Evolutionary conservation across 2,797 vertebrate genomes (phyloP).

Genomic region (Sebastes itinus): DNA sequence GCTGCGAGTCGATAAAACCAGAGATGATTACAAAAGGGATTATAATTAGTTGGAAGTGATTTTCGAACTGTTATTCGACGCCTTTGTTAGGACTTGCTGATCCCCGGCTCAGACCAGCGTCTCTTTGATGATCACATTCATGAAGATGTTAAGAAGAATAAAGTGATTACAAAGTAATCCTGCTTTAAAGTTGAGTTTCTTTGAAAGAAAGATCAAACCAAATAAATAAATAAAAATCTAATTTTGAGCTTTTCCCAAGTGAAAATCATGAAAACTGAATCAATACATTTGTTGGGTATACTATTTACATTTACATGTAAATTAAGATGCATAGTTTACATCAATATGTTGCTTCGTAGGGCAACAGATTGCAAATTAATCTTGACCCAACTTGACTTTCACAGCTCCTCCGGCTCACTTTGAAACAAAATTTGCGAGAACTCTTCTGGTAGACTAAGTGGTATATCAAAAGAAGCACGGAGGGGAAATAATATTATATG

Average conservation of each 20-base stretch:
- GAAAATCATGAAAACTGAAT: neutral
- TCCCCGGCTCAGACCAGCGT: constrained; percentile 6
- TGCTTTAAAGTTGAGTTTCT: neutral
- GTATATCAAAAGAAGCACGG: constrained; percentile 48
- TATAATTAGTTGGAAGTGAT: constrained; percentile 32
- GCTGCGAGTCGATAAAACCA: constrained; percentile 9
- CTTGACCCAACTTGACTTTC: constrained; percentile 18
- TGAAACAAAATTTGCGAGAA: constrained; percentile 29
- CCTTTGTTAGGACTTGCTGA: neutral
- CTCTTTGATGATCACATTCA: constrained; percentile 16
- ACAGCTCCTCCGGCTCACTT: constrained; percentile 3
- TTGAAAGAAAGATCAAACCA: constrained; percentile 18
- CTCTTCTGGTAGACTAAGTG: constrained; percentile 32
- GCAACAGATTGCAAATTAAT: constrained; percentile 25
- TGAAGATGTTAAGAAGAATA: neutral
- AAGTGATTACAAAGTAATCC: neutral
- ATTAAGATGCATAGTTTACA: constrained; percentile 21
- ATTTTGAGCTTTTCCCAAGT: neutral
- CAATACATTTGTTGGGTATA: neutral
- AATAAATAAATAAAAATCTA: neutral
- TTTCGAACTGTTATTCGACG: neutral
- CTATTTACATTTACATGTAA: constrained; percentile 20
- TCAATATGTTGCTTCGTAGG: neutral
- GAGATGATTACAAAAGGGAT: constrained; percentile 36
- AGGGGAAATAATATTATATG: constrained; percentile 50